Evolutionary conservation across 2,888 invertebrate genomes (phyloP).

Genomic region (Caenorhabditis sp.): DNA sequence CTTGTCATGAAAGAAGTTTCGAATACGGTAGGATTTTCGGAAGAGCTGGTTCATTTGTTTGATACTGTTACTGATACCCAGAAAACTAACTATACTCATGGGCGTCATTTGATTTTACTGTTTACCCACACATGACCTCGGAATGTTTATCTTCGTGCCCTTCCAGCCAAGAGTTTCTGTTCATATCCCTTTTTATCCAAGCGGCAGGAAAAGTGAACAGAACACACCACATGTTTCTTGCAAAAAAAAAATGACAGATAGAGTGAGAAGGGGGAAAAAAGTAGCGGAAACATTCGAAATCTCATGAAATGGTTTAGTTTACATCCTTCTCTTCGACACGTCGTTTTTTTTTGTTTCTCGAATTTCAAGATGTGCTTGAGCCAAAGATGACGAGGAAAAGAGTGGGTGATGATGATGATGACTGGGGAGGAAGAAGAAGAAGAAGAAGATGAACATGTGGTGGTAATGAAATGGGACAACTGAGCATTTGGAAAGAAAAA

Average conservation of each 20-base stretch:
- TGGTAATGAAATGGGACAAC: conserved; percentile 47
- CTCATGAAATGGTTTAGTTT: conserved; percentile 45
- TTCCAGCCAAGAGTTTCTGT: not conserved
- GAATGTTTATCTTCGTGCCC: conserved; percentile 32
- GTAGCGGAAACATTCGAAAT: conserved; percentile 34
- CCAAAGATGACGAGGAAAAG: conserved; percentile 50
- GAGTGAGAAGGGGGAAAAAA: not conserved
- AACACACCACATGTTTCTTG: conserved; percentile 49
- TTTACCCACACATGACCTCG: conserved; percentile 24
- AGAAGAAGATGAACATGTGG: conserved; percentile 30
- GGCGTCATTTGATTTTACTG: conserved; percentile 19
- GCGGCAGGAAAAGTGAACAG: conserved; percentile 8
- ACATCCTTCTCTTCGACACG: conserved; percentile 38
- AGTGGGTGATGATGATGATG: conserved; percentile 46
- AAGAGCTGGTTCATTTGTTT: conserved; percentile 21
- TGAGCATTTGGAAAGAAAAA: conserved; percentile 1
- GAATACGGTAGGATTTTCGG: conserved; percentile 50
- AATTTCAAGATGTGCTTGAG: conserved; percentile 47
- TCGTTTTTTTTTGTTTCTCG: conserved; percentile 1
- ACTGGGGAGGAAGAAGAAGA: conserved; percentile 32
- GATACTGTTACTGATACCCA: not conserved
- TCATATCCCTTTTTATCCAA: not conserved
- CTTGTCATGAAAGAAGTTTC: conserved; percentile 2
- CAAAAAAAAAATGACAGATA: not conserved
- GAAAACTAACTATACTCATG: not conserved